phyloP scores from a whole-genome alignment of 2,888 invertebrate genomes.

The Xanthia togata region DNA sequence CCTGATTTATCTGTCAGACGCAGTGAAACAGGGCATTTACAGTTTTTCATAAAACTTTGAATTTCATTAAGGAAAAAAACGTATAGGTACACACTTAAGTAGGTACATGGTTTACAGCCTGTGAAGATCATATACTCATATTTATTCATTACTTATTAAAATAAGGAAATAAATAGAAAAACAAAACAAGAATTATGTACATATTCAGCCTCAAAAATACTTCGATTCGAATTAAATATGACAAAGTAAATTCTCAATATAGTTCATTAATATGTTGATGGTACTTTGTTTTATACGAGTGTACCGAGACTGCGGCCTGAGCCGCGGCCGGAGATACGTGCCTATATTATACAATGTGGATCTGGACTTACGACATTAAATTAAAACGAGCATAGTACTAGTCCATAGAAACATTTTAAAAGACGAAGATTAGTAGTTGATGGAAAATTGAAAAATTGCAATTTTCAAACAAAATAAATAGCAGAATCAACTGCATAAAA shows the following conservation, averaged over 20 bases:
- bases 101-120: conserved; percentile 77
- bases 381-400: too few species aligned
- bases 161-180: conserved; percentile 82
- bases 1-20: not conserved
- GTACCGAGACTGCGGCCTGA: conserved; percentile 66
- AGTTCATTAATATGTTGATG: conserved; percentile 69
- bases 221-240: conserved; percentile 68
- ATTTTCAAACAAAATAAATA: too few species aligned
- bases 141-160: conserved; percentile 70
- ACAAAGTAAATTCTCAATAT: conserved; percentile 66
- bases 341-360: too few species aligned
- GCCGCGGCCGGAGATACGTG: conserved; percentile 62
- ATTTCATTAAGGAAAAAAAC: too few species aligned
- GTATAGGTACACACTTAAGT: too few species aligned
- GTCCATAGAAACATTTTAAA: too few species aligned
- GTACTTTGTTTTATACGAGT: conserved; percentile 72
- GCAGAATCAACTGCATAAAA: too few species aligned
- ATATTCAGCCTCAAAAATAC: conserved; percentile 83
- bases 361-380: too few species aligned
- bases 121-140: conserved; percentile 67
- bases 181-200: conserved; percentile 82
- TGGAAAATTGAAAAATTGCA: too few species aligned
- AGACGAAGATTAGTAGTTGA: too few species aligned
- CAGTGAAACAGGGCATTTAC: not conserved
- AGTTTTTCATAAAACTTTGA: not conserved